A percentile compares a stretch with the other conserved stretches of the same genome.
Conservation (phyloP, 2,888 invertebrate genomes). For the Elysia crispata region DNA sequence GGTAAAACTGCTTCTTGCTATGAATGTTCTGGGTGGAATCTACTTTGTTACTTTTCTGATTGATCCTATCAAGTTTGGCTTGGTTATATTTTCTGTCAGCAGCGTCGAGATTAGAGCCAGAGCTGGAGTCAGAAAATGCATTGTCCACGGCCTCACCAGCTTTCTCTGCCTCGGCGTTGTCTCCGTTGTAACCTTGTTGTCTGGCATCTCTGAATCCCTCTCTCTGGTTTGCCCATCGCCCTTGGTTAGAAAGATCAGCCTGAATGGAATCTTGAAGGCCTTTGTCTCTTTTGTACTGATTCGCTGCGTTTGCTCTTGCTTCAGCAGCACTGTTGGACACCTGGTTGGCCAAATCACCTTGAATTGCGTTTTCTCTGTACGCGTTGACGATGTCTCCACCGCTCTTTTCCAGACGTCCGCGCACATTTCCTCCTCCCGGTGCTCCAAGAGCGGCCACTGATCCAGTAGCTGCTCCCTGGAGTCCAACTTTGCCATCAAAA, state of each 20-base stretch:
- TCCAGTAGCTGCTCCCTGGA: constrained; percentile 15
- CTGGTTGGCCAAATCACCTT: constrained; percentile 43
- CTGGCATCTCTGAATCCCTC: constrained; percentile 44
- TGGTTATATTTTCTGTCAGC: constrained; percentile 47
- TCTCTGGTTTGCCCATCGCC: constrained; percentile 44
- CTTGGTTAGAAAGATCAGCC: constrained; percentile 45
- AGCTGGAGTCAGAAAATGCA: constrained; percentile 32
- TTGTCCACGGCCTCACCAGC: constrained; percentile 42
- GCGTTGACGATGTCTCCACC: constrained; percentile 46
- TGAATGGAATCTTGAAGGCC: constrained; percentile 47
- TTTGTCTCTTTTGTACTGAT: constrained; percentile 46
- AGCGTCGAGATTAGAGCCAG: constrained; percentile 44
- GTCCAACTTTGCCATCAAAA: constrained; percentile 4
- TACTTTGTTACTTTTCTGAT: constrained; percentile 47
- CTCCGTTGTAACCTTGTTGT: constrained; percentile 45
- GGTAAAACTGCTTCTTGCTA: constrained; percentile 52
- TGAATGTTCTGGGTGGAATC: constrained; percentile 49
- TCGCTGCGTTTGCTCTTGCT: constrained; percentile 43
- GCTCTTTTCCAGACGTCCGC: constrained; percentile 42
- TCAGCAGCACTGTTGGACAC: constrained; percentile 41
- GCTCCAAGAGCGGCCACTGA: not conserved
- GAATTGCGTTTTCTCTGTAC: constrained; percentile 42
- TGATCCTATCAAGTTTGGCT: constrained; percentile 49
- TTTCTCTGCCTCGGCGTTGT: constrained; percentile 44
- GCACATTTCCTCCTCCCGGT: not conserved